Evolutionary conservation across 2,888 invertebrate species (phyloP), one percentile per base, ranked within the genome.

Genomic region (Synanthedon tipuliformis): DNA sequence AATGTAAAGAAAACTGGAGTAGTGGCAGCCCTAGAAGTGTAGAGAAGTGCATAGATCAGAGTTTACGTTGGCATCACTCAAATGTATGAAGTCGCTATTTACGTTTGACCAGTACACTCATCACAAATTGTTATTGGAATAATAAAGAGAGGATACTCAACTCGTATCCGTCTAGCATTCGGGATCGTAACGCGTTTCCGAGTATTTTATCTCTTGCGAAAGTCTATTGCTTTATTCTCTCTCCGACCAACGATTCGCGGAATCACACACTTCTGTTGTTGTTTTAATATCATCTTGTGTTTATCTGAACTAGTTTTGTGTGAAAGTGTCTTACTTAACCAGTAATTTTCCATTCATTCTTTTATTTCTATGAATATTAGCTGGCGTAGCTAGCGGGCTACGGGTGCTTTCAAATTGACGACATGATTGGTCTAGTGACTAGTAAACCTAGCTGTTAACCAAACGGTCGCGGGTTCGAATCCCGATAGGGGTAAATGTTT

Each of bases 71-170:
- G 79, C 81, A 81, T 85, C 85, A 84, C 84, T 85, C 84, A 83
- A 81, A 85, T 82, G 82, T 81, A 85, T 81, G 84, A 85, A 85
- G 84, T 80, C 80, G 79, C 83, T 86, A 86, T 86, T 86, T 86
- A 84, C 82, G 84, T 85, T 80, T 82, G 83, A 79, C 79, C 85
- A 83, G 85, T 83, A 84, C 83, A 81, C 86, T 86, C 86, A 83
- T 86, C 83, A 85, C 84, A 72, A 83, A 86, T 86, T 86, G 86
- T 87, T 87, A 87, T 86, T 85, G 82, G 81, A 84, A 87, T 87
- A 86, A 86, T 86, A 86, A 85, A 86, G 84, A 80, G 76, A 69
- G 71, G 71, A 80, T 77, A 71, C 72, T 62, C 68, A 73, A 71
- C 72, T 62, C 68, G 73, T 76, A 81, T 86, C 82, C 82, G 82